Conservation (phyloP, 2,797 vertebrate genomes). For the Helostoma temminkii region DNA sequence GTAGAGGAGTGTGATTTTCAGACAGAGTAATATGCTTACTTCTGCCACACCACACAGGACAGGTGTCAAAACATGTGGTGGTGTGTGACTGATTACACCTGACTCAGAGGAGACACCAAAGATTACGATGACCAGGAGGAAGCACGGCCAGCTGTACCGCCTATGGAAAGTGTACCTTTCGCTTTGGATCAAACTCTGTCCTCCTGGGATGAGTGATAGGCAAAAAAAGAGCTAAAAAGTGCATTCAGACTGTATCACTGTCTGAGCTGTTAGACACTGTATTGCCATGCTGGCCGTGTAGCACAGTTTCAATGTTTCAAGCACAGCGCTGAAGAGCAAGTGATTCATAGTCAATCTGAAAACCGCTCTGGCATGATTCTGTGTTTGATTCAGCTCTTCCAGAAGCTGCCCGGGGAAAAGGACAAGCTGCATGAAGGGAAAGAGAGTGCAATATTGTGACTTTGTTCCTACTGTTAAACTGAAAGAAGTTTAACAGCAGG, state of each 20-base stretch:
- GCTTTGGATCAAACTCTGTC: constrained; percentile 71
- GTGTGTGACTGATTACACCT: constrained; percentile 80
- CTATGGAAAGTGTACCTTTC: constrained; percentile 73
- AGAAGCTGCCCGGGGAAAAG: constrained; percentile 14
- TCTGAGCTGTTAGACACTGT: constrained; percentile 66
- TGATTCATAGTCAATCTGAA: constrained; percentile 56
- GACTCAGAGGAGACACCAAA: constrained; percentile 76
- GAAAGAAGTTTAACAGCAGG: no score
- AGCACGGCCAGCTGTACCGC: constrained; percentile 63
- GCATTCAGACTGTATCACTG: constrained; percentile 74
- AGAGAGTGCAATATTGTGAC: background rate
- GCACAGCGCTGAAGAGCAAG: constrained; percentile 20
- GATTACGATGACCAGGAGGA: constrained; percentile 75
- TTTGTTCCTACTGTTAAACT: background rate
- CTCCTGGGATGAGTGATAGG: constrained; percentile 73
- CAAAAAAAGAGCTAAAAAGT: constrained; percentile 78
- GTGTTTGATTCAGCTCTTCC: constrained; percentile 25
- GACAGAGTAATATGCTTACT: constrained; percentile 69
- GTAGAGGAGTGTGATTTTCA: constrained; percentile 57
- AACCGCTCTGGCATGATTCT: constrained; percentile 33
- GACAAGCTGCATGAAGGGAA: background rate
- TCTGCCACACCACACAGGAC: constrained; percentile 71
- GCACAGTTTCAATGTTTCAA: constrained; percentile 43
- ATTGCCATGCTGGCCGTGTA: constrained; percentile 49
- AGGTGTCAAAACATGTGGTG: constrained; percentile 79